Evolutionary conservation across 2,888 invertebrate genomes (phyloP), one percentile per base, ranked within the genome.

Genomic region (Kryphioiulus occultus): DNA sequence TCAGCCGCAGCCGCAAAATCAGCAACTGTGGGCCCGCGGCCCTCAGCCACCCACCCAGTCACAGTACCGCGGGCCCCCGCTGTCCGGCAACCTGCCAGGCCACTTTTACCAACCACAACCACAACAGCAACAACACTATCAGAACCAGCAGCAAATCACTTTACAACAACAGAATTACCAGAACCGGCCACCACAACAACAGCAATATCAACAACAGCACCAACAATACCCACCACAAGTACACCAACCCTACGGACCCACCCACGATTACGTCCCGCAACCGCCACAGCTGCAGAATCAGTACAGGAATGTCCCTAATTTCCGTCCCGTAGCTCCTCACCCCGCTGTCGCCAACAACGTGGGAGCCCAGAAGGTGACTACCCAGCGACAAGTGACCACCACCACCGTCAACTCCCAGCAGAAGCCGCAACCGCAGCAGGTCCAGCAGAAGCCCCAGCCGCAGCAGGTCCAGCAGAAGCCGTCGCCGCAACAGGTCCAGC

Each of bases 111-210:
- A 85, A 85, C 88, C 86, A 78, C 44, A 82, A 78, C 68, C 39
- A 39, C 39, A 26, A 30, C 88, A 39, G 30, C 86, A 15, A 35
- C 88, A 82, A 47, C 86, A 42, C 78, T 59, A 87, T 82, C 68
- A 78, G 68, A 85, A 32, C 30, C 88, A 59, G 78, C 88, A 88
- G 19, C 88, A 78, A 85, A 47, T 32, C 30, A 44, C 30, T 35
- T 85, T 83, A 44, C 88, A 86, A 44, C 88, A 86, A 19, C 83
- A 39, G 12, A 32, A 84, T 39, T 39, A 84, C 15, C 39, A 84
- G 19, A 42, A 42, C 35, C 87, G 15, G 42, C 17, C 42, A 85
- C 90, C 91, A 90, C 91, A 90, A 90, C 91, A 87, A 53, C 87
- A 83, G 7, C 47, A 83, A n/a, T 39, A 83, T 32, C n/a, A n/a